Conservation (phyloP, 2,888 invertebrate genomes). For the Barypeithes pellucidus region DNA sequence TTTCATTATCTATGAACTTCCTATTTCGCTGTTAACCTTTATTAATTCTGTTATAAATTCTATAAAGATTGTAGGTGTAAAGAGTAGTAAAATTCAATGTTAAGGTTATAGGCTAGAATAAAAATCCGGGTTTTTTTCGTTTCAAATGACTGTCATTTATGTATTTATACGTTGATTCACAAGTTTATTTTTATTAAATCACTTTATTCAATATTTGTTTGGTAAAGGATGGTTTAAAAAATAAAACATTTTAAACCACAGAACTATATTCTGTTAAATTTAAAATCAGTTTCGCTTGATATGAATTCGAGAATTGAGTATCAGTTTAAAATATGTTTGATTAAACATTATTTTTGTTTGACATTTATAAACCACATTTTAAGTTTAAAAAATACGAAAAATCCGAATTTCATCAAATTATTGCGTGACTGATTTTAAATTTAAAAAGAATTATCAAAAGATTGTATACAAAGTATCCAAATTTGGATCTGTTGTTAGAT, state of each 20-base stretch:
- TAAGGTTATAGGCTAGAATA: neutral
- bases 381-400: too few relatives aligned
- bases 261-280: neutral
- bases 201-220: neutral
- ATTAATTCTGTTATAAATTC: neutral
- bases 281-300: neutral
- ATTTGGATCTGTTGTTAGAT: neutral
- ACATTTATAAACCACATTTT: too few relatives aligned
- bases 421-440: too few relatives aligned
- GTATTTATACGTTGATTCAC: conserved; percentile 5
- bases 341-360: too few relatives aligned
- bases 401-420: too few relatives aligned
- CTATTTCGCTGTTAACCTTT: conserved; percentile 4
- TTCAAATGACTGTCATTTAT: neutral
- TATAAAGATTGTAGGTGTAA: neutral
- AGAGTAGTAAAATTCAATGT: neutral
- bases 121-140: neutral
- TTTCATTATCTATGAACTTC: neutral
- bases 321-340: too few relatives aligned
- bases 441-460: too few relatives aligned
- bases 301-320: too few relatives aligned
- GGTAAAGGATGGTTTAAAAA: too few relatives aligned
- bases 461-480: conserved; percentile 21
- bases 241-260: too few relatives aligned
- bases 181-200: conserved; percentile 11